Evolutionary conservation across 1,140 invertebrate genomes (phyloP), one percentile per base, ranked within the genome.

Genomic region (Drosophila prosaltans): DNA sequence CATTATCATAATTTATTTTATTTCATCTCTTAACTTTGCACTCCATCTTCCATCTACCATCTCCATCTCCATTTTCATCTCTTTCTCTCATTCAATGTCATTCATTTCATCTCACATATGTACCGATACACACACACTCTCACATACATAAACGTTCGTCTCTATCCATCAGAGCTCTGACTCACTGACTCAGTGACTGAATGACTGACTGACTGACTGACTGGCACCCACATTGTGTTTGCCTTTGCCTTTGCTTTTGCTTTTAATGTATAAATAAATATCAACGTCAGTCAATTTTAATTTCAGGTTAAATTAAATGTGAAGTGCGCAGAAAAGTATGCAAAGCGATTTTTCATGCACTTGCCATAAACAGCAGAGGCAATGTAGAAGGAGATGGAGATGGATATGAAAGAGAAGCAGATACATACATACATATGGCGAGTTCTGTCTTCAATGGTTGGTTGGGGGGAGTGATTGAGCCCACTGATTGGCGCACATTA

Each of bases 291-390:
- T 86, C 83, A 86, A 86, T 86, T 86, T 86, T 86, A 88, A 86
- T 86, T 86, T 86, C 65, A 65, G 69, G 57, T 64, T 68, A 69
- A 86, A 81, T 86, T 85, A 88, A 82, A 88, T 81, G 79, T 81
- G 82, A 86, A 85, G 81, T 85, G 82, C 55, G 74, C 68, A 74
- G 43, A 61, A 66, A 78, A 79, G 75, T 80, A 78, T 88, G 80
- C 76, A 88, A 83, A 88, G 79, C 83, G 83, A 86, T 86, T 86
- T 86, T 83, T 86, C 80, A 88, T 86, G 82, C 82, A 86, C 82
- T 79, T 73, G 66, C 70, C 9, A 54, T 48, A 21, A 24, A 57
- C 9, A 48, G 58, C 4, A 36, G 39, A 41, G 28, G 36, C 8
- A 9, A n/a, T 16, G 32, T 3, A 5, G 24, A 30, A 32, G 41